phyloP scores from a whole-genome alignment of 2,888 invertebrate species.

The Xiphydria camelus region DNA sequence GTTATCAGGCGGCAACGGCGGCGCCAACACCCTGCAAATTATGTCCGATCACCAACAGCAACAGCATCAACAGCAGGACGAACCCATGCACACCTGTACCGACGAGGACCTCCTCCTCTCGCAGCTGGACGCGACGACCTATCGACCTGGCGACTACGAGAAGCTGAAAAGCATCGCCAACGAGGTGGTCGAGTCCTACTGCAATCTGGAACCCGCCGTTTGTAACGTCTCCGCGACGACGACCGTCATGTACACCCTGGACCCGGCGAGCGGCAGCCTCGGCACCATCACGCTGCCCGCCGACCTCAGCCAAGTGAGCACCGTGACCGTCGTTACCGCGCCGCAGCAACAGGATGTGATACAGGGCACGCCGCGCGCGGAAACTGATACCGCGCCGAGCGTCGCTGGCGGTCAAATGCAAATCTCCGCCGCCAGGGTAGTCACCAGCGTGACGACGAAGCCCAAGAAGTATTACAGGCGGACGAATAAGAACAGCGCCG shows the following conservation, averaged over 20 bases:
- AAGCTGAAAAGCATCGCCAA: conserved; percentile 82
- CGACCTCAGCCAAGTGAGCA: conserved; percentile 51
- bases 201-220: conserved; percentile 66
- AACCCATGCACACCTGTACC: conserved; percentile 63
- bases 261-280: conserved; percentile 51
- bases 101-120: conserved; percentile 74
- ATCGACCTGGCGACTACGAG: conserved; percentile 76
- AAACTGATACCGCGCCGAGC: conserved; percentile 60
- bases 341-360: conserved; percentile 44
- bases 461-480: conserved; percentile 74
- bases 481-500: conserved; percentile 50
- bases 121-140: conserved; percentile 66
- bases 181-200: conserved; percentile 78
- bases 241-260: conserved; percentile 55
- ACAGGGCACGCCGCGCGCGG: conserved; percentile 28
- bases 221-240: conserved; percentile 47
- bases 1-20: conserved; percentile 35
- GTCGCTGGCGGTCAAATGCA: too few relatives aligned
- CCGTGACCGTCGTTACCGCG: conserved; percentile 53
- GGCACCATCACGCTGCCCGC: conserved; percentile 54
- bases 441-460: conserved; percentile 68
- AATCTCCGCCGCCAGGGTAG: conserved; percentile 59
- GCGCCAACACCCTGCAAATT: conserved; percentile 32
- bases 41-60: conserved; percentile 47
- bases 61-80: conserved; percentile 60